These are phyloP conservation scores for Melanerpes formicivorus DNA, from an alignment of 2,113 vertebrate species.

Conservation along the genomic window DNA sequence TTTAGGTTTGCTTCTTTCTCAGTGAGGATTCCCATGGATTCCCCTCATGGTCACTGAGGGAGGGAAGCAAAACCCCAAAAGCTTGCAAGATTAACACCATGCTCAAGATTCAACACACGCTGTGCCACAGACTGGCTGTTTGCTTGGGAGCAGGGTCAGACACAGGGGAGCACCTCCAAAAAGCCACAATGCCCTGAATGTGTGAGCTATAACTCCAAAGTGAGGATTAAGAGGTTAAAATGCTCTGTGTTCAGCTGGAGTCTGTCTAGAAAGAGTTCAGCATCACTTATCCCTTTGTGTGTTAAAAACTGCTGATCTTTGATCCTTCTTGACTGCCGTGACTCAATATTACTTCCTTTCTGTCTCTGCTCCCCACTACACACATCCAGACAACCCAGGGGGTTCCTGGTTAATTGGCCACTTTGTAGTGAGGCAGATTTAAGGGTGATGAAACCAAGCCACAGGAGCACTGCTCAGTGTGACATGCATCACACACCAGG, in stretches of 20 bases:
- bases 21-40: not conserved
- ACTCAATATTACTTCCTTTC: not conserved
- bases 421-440: not conserved
- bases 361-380: not conserved
- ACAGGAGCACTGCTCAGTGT: not conserved
- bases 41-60: not conserved
- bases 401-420: not conserved
- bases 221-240: conserved; percentile 10
- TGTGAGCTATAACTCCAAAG: not conserved
- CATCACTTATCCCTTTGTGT: conserved; percentile 1
- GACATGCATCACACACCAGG: accelerated
- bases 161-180: not conserved
- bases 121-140: not conserved
- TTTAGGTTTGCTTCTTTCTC: not conserved
- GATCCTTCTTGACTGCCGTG: not conserved
- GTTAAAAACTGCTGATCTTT: not conserved
- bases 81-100: not conserved
- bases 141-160: not conserved
- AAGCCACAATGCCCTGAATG: not conserved
- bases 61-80: not conserved
- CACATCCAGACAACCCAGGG: not conserved
- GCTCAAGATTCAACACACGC: not conserved
- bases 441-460: not conserved
- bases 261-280: conserved; percentile 10
- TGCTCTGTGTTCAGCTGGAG: conserved; percentile 4